Conservation (phyloP, 2,888 invertebrate genomes). For the Clitarchus hookeri region DNA sequence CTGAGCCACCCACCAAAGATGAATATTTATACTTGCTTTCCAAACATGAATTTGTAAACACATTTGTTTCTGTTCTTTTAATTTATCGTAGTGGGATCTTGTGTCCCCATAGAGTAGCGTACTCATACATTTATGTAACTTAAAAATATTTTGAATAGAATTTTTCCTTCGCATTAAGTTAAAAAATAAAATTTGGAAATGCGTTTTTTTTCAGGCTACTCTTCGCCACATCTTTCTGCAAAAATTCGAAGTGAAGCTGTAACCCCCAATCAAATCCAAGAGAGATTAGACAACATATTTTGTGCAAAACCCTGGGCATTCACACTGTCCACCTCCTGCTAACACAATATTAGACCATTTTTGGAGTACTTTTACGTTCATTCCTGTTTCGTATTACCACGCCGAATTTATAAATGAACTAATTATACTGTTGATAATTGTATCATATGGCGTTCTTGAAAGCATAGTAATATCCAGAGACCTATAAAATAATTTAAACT, state of each 20-base stretch:
- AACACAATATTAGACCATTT: not conserved
- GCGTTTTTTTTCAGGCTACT: not conserved
- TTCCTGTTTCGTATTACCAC: not conserved
- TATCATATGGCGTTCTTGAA: constrained; percentile 24
- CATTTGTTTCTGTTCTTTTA: not conserved
- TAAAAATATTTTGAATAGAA: not conserved
- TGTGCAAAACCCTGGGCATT: not conserved
- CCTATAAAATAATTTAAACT: constrained; percentile 3
- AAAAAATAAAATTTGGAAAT: not conserved
- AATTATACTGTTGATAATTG: not conserved
- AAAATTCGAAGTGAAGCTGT: not conserved
- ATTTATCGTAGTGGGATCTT: constrained; percentile 4
- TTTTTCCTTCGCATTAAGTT: not conserved
- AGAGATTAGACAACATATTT: constrained; percentile 25
- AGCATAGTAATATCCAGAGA: not conserved
- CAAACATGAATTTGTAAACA: constrained; percentile 1
- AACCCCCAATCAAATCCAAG: not conserved
- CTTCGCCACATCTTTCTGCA: constrained; percentile 10
- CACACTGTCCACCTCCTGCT: not conserved
- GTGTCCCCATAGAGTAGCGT: not conserved
- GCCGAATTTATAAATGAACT: not conserved
- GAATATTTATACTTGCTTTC: constrained; percentile 25
- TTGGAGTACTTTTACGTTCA: not conserved
- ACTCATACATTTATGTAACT: not conserved
- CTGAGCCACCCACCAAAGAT: constrained; percentile 15